Conservation (phyloP, 2,888 invertebrate genomes). For the Conistra vaccinii region DNA sequence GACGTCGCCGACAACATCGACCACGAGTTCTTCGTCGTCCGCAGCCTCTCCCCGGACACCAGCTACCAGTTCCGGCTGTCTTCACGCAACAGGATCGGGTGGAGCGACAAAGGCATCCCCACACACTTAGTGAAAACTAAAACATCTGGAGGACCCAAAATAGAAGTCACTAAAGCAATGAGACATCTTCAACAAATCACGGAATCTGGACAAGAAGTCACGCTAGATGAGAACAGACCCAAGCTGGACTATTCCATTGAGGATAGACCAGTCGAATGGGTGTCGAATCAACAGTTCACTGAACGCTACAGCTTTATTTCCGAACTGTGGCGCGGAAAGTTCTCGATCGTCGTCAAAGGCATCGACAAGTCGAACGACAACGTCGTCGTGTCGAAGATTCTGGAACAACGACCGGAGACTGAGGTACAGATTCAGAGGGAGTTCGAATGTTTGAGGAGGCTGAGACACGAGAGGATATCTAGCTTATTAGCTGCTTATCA, state of each 20-base stretch:
- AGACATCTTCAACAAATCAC: constrained; percentile 96
- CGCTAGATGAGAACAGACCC: constrained; percentile 91
- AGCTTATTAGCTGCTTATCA: constrained; percentile 94
- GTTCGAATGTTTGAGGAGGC: constrained; percentile 95
- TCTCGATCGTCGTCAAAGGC: constrained; percentile 95
- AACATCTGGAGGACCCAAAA: constrained; percentile 92
- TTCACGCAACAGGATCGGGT: constrained; percentile 97
- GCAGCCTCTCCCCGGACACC: constrained; percentile 94
- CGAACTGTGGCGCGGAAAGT: constrained; percentile 96
- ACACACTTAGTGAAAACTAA: constrained; percentile 94
- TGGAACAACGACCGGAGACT: constrained; percentile 92
- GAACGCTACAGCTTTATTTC: constrained; percentile 96
- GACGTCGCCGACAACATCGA: constrained; percentile 97
- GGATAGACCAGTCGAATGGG: constrained; percentile 94
- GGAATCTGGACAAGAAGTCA: constrained; percentile 94
- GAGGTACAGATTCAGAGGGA: constrained; percentile 94
- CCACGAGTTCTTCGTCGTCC: constrained; percentile 97
- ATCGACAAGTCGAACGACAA: constrained; percentile 94
- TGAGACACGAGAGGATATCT: constrained; percentile 97
- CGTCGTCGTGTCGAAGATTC: constrained; percentile 96
- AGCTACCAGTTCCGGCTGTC: constrained; percentile 97
- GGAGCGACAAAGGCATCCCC: constrained; percentile 97
- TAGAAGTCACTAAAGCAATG: constrained; percentile 96
- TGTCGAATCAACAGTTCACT: constrained; percentile 92
- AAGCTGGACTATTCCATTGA: constrained; percentile 94